Conservation (phyloP, 2,888 invertebrate genomes). For the Alviniconcha strummeri region DNA sequence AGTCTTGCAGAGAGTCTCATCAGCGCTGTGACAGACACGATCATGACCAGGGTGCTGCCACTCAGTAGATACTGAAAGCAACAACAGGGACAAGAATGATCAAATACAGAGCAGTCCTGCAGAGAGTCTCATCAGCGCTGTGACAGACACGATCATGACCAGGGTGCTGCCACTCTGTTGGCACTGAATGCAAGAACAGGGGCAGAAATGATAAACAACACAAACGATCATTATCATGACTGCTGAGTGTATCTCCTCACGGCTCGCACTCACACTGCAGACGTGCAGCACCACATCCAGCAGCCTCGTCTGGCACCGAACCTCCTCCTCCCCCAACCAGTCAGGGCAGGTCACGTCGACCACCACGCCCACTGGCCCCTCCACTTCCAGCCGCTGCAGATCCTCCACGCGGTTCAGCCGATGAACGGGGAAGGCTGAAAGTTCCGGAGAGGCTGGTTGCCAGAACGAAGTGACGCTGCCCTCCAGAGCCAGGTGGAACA, state of each 20-base stretch:
- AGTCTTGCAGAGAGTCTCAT: no score
- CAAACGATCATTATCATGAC: slow-evolving; percentile 4
- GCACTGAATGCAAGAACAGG: slow-evolving; percentile 41
- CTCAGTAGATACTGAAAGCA: slow-evolving; percentile 3
- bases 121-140: no score
- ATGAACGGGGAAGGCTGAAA: not conserved
- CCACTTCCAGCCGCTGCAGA: not conserved
- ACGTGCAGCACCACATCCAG: slow-evolving; percentile 16
- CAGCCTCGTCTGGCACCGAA: not conserved
- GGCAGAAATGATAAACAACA: slow-evolving; percentile 52
- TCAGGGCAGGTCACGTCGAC: slow-evolving; percentile 21
- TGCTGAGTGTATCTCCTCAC: no score
- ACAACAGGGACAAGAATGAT: slow-evolving; percentile 35
- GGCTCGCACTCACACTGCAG: slow-evolving; percentile 10
- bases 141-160: no score
- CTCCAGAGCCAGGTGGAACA: slow-evolving; percentile 15
- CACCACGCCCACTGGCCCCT: slow-evolving; percentile 11
- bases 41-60: no score
- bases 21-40: no score
- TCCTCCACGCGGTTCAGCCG: not conserved
- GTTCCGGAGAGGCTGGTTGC: not conserved
- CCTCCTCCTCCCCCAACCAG: slow-evolving; percentile 16
- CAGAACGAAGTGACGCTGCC: slow-evolving; percentile 18
- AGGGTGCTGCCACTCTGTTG: no score
- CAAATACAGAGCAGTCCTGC: no score